Base-by-base conservation (phyloP, 92 coral and sea anemone genomes). In the Porites divaricata region DNA sequence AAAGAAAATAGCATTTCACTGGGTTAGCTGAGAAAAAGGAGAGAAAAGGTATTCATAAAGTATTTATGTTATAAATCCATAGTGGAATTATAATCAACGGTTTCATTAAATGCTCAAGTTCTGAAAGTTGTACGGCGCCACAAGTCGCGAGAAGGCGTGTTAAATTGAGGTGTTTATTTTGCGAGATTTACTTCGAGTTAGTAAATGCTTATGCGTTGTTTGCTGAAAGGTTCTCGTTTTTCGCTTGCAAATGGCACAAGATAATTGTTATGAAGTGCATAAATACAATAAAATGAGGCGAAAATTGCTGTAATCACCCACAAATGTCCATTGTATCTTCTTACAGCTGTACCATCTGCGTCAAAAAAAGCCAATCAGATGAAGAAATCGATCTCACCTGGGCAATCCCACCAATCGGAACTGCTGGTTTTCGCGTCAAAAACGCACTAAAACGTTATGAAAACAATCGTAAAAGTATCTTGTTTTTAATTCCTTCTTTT, bases 231-330 rank as follows among this genome's bases (percentile, higher is more conserved):
- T 59, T 64, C 68, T 88, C 76, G 73, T 83, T 83, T 79, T 70
- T 67, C 87, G 76, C 85, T 91, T 88, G 78, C 88, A 87, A 93
- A 93, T 83, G 83, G 91, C 75, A 72, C 79, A 53, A 79, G 83
- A 48, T 92, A 92, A 94, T 94, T 94, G 95, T 92, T 89, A 94
- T 92, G 81, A 90, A 94, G 98, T 94, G 93, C 81, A 83, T 86
- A 74, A 78, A 85, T 78, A 94, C 93, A 94, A 94, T 94, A 73
- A 87, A 83, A 76, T 73, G 85, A 89, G 83, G 88, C 90, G 93
- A 92, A 92, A 94, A 92, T 94, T 94, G 90, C 91, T 85, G 95
- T 92, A 89, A 94, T 92, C 86, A 88, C 82, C 68, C 68, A 73
- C 91, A 80, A 89, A 90, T 86, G 93, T 85, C 79, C 77, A 92